phyloP scores from a whole-genome alignment of 1,140 invertebrate genomes.

The Neuroterus valhalla region DNA sequence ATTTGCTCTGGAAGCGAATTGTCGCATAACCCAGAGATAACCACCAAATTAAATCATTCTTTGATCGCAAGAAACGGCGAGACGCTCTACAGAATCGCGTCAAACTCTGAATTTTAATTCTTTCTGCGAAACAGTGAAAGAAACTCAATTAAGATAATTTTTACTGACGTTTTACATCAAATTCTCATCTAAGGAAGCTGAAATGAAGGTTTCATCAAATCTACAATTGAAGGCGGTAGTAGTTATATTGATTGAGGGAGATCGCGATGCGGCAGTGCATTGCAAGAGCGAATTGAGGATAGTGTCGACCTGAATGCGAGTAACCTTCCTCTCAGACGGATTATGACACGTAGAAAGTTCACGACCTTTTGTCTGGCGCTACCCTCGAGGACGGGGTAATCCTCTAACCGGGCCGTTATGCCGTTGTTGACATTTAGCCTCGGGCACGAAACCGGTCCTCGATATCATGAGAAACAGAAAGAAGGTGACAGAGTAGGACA shows the following conservation, averaged over 20 bases:
- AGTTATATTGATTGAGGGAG: background rate
- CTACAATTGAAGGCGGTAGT: background rate
- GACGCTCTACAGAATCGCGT: background rate
- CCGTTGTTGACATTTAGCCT: constrained; percentile 72
- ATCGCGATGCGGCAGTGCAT: constrained; percentile 32
- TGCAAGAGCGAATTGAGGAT: constrained; percentile 35
- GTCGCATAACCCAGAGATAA: constrained; percentile 35
- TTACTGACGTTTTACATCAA: too few species aligned
- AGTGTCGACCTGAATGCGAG: constrained; percentile 14
- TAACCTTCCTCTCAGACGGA: constrained; percentile 63
- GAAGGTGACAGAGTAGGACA: constrained; percentile 34
- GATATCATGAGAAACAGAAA: constrained; percentile 37
- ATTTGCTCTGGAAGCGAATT: constrained; percentile 38
- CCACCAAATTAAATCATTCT: constrained; percentile 40
- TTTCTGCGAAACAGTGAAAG: too few species aligned
- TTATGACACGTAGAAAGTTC: constrained; percentile 71
- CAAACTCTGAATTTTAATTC: too few species aligned
- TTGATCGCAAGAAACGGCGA: background rate
- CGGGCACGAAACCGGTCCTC: constrained; percentile 62
- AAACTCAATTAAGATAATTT: too few species aligned
- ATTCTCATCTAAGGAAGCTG: too few species aligned
- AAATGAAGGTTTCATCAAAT: background rate
- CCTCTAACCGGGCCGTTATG: constrained; percentile 70
- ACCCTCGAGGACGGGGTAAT: constrained; percentile 62
- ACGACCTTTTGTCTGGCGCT: constrained; percentile 69